Evolutionary conservation across 2,888 invertebrate species (phyloP).

Genomic region (Anoncus sp.): DNA sequence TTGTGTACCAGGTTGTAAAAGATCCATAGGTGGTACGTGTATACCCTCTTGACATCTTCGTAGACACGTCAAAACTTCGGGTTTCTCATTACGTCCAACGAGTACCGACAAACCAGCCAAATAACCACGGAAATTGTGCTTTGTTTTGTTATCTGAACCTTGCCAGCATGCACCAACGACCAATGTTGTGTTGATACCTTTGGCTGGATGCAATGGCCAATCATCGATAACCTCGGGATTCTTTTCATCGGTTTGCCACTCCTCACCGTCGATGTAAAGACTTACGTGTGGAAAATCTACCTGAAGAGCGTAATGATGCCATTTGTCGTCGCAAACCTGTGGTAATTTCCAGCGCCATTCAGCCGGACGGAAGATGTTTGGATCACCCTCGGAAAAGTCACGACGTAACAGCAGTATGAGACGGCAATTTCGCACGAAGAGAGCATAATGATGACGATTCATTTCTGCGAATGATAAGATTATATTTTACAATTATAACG

Average conservation of each 20-base stretch:
- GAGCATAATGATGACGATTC: constrained; percentile 99
- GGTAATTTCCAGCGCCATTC: constrained; percentile 99
- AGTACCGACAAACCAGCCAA: constrained; percentile 93
- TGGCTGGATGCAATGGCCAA: constrained; percentile 99
- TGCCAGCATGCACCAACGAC: constrained; percentile 99
- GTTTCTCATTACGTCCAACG: constrained; percentile 90
- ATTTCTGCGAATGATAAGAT: no score
- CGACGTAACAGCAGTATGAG: constrained; percentile 95
- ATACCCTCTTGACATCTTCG: constrained; percentile 91
- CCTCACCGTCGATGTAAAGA: constrained; percentile 94
- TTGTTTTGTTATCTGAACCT: constrained; percentile 95
- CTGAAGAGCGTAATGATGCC: constrained; percentile 99
- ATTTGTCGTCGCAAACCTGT: constrained; percentile 98
- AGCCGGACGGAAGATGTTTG: constrained; percentile 98
- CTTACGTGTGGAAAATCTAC: constrained; percentile 96
- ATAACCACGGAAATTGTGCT: constrained; percentile 95
- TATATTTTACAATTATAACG: no score
- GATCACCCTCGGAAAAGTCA: constrained; percentile 96
- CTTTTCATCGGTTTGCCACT: constrained; percentile 86
- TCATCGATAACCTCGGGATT: constrained; percentile 99
- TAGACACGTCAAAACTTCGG: constrained; percentile 90
- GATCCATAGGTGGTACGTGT: constrained; percentile 89
- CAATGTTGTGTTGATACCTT: constrained; percentile 96
- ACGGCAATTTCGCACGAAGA: constrained; percentile 98
- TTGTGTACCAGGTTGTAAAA: constrained; percentile 92